phyloP scores from a whole-genome alignment of 2,113 vertebrate species.

The Malurus elegans region DNA sequence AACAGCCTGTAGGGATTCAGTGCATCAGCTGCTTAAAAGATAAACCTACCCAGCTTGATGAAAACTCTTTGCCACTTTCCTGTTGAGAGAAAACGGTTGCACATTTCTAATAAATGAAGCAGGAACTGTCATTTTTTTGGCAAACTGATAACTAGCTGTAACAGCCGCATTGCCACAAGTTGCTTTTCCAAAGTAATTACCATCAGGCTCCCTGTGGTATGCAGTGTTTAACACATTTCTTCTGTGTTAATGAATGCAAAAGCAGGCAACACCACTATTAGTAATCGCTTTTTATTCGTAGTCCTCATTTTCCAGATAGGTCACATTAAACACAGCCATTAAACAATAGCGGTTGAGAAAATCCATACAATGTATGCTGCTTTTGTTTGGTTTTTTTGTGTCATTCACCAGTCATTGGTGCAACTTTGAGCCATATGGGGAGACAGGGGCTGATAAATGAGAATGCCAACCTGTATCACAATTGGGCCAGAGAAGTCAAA shows the following conservation, averaged over 20 bases:
- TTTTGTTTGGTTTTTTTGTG: slow-evolving; percentile 71
- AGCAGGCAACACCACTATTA: slow-evolving; percentile 80
- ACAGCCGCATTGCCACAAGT: slow-evolving; percentile 55
- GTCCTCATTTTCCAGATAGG: slow-evolving; percentile 89
- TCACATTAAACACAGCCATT: slow-evolving; percentile 95
- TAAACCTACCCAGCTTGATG: slow-evolving; percentile 59
- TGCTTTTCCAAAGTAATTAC: slow-evolving; percentile 69
- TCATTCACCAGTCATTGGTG: slow-evolving; percentile 80
- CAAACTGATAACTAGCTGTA: slow-evolving; percentile 63
- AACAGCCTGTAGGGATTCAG: slow-evolving; percentile 36
- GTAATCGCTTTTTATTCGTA: slow-evolving; percentile 87
- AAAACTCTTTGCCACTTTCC: slow-evolving; percentile 27
- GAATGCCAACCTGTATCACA: slow-evolving; percentile 67
- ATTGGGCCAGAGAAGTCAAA: slow-evolving; percentile 71
- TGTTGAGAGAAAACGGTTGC: slow-evolving; percentile 37
- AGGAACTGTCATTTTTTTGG: slow-evolving; percentile 54
- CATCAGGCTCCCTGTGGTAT: slow-evolving; percentile 49
- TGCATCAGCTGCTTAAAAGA: slow-evolving; percentile 48
- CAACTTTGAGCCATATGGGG: slow-evolving; percentile 78
- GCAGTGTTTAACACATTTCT: slow-evolving; percentile 61
- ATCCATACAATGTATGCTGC: slow-evolving; percentile 87
- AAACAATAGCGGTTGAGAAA: slow-evolving; percentile 91
- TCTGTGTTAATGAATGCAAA: slow-evolving; percentile 78
- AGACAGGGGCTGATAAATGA: slow-evolving; percentile 74
- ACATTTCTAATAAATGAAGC: slow-evolving; percentile 52